Base-by-base conservation (phyloP, 2,888 invertebrate genomes). In the Mesorhabditis sp. region DNA sequence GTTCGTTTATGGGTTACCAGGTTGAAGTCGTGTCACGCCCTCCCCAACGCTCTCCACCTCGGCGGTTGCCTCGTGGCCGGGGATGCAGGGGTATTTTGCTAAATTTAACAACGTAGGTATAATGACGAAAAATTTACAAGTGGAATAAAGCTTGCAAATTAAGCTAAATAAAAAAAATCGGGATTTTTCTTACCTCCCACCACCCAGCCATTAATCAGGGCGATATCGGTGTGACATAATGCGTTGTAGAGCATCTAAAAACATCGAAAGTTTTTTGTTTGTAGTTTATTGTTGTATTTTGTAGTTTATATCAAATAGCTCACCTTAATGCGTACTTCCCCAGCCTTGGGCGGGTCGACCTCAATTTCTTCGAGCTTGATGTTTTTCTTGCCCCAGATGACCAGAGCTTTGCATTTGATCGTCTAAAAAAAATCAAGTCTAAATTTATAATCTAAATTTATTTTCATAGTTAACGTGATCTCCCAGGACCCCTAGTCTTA, bases 1-100 rank as follows among this genome's bases (percentile, higher is more conserved):
- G 7, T 50, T 2, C n/a, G 58, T 50, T n/a, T 10, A 50, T 50
- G 7, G 7, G 2, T 50, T 45, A 71, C 95, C 95, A 61, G 91
- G 89, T 84, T 92, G 90, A 45, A 95, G 92, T 66, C 90, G 90
- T 0, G 92, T 92, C 0, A 96, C 95, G 28, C 92, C 93, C 83
- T 92, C 92, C 0, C 96, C 96, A 67, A 96, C 90, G 87, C 95
- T 95, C 87, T 96, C 96, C n/a, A 97, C 95, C 81, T 95, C 90
- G 42, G 96, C 96, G 65, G 86, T 87, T 62, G 96, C 97, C 88
- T 98, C 97, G 84, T 98, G 97, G 0, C 97, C 97, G 66, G 97
- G 89, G 77, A 97, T 88, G 4, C 92, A 92, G 0, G 97, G 97
- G 82, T 95, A 95, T 50, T 50, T 50, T 13, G 58, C 58, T 50